These are phyloP conservation scores for Girardinus metallicus DNA, from an alignment of 2,797 vertebrate genomes.

Conservation along the genomic window DNA sequence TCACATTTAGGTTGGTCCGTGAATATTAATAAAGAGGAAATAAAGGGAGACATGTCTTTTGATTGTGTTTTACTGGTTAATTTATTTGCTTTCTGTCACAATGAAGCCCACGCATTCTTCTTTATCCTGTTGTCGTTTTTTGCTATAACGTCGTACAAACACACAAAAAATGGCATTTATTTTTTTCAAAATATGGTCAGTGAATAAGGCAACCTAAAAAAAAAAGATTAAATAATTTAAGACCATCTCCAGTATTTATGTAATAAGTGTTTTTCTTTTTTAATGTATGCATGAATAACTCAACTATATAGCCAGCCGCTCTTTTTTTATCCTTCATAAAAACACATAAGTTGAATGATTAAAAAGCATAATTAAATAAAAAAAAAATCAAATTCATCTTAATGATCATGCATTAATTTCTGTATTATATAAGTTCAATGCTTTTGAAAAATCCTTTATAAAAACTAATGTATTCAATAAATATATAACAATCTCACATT, in stretches of 20 bases:
- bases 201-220: constrained; percentile 46
- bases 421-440: constrained; percentile 45
- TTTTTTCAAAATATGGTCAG: constrained; percentile 32
- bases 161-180: constrained; percentile 14
- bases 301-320: not conserved
- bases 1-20: not conserved
- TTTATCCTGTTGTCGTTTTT: constrained; percentile 33
- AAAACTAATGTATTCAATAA: constrained; percentile 78
- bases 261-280: constrained; percentile 20
- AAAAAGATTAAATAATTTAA: constrained; percentile 20
- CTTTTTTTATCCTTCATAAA: constrained; percentile 14
- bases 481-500: constrained; percentile 77
- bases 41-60: constrained; percentile 8
- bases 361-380: constrained; percentile 18
- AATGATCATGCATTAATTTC: constrained; percentile 54
- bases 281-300: constrained; percentile 17
- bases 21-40: constrained; percentile 22
- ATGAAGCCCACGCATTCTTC: constrained; percentile 30
- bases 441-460: constrained; percentile 63
- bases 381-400: constrained; percentile 19
- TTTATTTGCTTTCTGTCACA: constrained; percentile 58
- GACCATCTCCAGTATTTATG: constrained; percentile 15
- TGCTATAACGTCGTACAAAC: constrained; percentile 31
- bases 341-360: constrained; percentile 2
- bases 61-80: constrained; percentile 63